Evolutionary conservation across 2,888 invertebrate species (phyloP).

Genomic region (Aricia artaxerxes): DNA sequence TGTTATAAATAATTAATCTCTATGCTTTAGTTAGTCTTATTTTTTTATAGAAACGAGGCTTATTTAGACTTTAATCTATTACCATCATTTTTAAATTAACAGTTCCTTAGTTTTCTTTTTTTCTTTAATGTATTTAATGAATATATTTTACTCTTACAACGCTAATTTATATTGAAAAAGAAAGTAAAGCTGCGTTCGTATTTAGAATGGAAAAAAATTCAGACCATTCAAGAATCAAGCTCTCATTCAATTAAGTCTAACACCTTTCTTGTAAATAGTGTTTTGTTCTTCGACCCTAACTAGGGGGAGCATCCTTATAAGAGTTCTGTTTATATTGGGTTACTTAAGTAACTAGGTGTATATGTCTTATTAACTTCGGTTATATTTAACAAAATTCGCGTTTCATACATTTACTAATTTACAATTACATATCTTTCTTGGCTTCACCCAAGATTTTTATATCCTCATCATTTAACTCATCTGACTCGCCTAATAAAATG

Average conservation of each 20-base stretch:
- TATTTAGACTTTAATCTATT: not conserved
- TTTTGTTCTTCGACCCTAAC: conserved; percentile 19
- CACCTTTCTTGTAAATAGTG: conserved; percentile 10
- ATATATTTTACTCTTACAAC: not conserved
- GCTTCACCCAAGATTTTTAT: not conserved
- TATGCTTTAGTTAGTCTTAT: not conserved
- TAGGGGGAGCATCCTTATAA: conserved; percentile 11
- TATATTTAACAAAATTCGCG: not conserved
- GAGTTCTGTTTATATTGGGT: not conserved
- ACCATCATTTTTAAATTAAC: not conserved
- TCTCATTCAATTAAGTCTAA: conserved; percentile 18
- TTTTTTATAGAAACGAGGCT: not conserved
- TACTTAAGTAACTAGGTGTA: conserved; percentile 6
- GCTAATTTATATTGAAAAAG: not conserved
- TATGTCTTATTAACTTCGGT: not conserved
- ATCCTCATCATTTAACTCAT: not conserved
- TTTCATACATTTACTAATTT: not conserved
- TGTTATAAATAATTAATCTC: not conserved
- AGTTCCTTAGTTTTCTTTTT: not conserved
- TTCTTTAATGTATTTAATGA: not conserved
- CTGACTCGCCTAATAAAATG: not conserved
- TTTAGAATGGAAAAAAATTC: not conserved
- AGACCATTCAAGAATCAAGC: not conserved
- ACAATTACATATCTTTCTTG: not conserved
- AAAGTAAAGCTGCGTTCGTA: not conserved